phyloP scores from a whole-genome alignment of 2,888 invertebrate genomes.

The Agriotes lineatus region DNA sequence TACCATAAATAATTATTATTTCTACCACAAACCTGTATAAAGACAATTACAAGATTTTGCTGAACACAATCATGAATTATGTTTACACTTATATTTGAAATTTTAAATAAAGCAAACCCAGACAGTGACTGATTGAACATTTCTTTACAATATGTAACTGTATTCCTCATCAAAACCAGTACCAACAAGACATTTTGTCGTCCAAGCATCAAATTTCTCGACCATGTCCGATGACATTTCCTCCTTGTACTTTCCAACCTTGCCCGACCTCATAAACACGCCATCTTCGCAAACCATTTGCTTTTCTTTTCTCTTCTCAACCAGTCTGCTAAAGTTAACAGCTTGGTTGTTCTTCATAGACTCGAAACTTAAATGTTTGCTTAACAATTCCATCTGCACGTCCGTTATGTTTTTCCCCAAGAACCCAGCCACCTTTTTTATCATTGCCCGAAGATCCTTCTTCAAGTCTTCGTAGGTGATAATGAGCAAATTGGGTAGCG shows the following conservation, averaged over 20 bases:
- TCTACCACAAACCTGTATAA: no score
- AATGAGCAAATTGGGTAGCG: conserved; percentile 76
- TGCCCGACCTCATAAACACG: conserved; percentile 67
- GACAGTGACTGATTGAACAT: no score
- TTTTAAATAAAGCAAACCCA: no score
- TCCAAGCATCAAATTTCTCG: conserved; percentile 80
- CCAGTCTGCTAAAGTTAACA: conserved; percentile 67
- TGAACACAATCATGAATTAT: no score
- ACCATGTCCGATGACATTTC: conserved; percentile 81
- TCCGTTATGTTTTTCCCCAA: conserved; percentile 52
- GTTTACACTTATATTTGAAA: no score
- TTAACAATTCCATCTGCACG: conserved; percentile 51
- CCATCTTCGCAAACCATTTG: conserved; percentile 59
- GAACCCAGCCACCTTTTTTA: conserved; percentile 49
- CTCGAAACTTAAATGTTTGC: conserved; percentile 57
- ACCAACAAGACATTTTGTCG: no score
- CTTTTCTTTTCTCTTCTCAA: conserved; percentile 58
- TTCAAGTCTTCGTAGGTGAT: conserved; percentile 82
- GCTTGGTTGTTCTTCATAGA: conserved; percentile 71
- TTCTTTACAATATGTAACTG: no score
- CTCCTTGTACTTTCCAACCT: conserved; percentile 62
- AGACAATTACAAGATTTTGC: no score
- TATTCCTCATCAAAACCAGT: no score
- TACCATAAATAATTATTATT: no score
- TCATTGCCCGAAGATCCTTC: conserved; percentile 58